Base-by-base conservation (phyloP, 2,888 invertebrate genomes). In the Sepioteuthis lessoniana region DNA sequence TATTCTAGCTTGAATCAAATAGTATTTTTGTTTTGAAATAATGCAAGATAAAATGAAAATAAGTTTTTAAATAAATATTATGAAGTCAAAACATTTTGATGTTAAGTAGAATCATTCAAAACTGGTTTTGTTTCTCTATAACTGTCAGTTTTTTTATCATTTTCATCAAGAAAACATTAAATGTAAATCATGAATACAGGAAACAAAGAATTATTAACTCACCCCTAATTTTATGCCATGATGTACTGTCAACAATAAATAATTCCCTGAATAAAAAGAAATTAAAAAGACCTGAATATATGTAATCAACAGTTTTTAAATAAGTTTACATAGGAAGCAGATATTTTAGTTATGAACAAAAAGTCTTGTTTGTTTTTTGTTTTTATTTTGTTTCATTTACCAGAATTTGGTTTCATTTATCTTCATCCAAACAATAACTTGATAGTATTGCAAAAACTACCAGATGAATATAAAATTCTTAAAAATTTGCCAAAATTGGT, bases 221-320 rank as follows among this genome's bases (percentile, higher is more conserved):
- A 97, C 97, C 97, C 96, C 97, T 95, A 37, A 97, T 96, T 94
- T 95, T 96, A 95, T 97, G 97, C 97, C 97, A 97, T 50, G 96
- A 95, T 93, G 95, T 95, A 91, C 95, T 95, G 19, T 97, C 96
- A 93, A 97, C 96, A 93, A 97, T 94, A 94, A 96, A 95, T 90
- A 97, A 94, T 95, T 97, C 97, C 96, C 97, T 97, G 96, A 91
- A 96, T 96, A 91, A 91, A 94, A 94, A 91, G 90, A 94, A 93
- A n/a, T 38, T 38, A 42, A 7, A 10, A 50, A 94, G 90, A 96
- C 50, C 96, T 94, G 93, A 95, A 94, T 50, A 96, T n/a, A 76
- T n/a, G 21, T 21, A 55, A 55, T 76, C 31, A n/a, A n/a, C 5
- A 60, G 7, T 60, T 60, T 60, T 28, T 28, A 28, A n/a, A 28